Evolutionary conservation across 2,797 vertebrate genomes (phyloP), one percentile per base, ranked within the genome.

Genomic region (Alcedo atthis): DNA sequence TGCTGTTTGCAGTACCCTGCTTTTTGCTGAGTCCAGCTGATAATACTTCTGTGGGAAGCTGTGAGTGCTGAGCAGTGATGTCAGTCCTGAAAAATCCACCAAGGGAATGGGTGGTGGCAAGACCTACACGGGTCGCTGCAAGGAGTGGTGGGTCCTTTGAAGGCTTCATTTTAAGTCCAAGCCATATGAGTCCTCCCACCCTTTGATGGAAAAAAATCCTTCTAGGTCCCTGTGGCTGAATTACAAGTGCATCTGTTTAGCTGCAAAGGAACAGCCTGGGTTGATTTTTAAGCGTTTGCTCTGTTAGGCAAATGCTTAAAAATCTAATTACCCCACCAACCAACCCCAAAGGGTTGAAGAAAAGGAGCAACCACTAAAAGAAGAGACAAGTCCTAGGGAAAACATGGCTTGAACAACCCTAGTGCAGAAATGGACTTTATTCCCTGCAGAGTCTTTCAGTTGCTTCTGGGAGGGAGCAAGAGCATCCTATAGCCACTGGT

Each of bases 41-140:
- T 86, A 58, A 3, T 74, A 67, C 49, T 90, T 75, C 30, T 62
- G 43, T 3, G 1, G 20, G 37, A 82, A 77, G 75, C 77, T 77
- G 85, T 0, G 1, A 58, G 64, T 78, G 83, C 0, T 4, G 55
- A 85, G 55, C 3, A 6, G 35, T 93, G 80, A 93, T 0, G 11
- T 58, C 87, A 73, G 87, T 55, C 45, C 74, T 71, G 45, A 94
- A 94, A 94, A 85, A 95, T 93, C 58, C 89, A 89, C 70, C 64
- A 13, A 81, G 92, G 53, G 78, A 91, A 88, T 61, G 89, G 89
- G 89, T 21, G 88, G 86, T 81, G 70, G 73, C 45, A 64, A 74
- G 78, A 67, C 64, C 0, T 9, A 77, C 54, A 48, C 2, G 53
- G 80, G 73, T 89, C 7, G 1, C 35, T 80, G 78, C 81, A 87